Conservation (phyloP, 2,888 invertebrate species). For the Cheilosia vernalis region DNA sequence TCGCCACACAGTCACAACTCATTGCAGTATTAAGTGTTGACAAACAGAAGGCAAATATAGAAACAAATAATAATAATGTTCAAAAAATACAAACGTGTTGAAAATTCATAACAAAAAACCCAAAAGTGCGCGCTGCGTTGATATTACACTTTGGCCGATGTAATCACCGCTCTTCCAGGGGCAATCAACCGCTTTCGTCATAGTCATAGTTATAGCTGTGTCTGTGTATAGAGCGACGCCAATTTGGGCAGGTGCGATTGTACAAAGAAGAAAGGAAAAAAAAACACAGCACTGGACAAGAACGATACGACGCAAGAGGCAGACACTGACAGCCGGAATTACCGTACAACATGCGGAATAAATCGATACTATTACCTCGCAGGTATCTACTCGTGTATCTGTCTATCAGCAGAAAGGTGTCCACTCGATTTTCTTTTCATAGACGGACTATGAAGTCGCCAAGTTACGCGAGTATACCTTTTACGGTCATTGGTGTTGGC, state of each 20-base stretch:
- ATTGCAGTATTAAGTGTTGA: slow-evolving; percentile 58
- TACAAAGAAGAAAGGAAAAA: not conserved
- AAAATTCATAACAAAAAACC: slow-evolving; percentile 13
- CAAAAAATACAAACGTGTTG: slow-evolving; percentile 21
- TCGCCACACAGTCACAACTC: slow-evolving; percentile 28
- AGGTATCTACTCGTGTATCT: slow-evolving; percentile 7
- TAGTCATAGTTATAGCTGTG: not conserved
- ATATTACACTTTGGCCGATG: not conserved
- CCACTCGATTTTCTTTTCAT: slow-evolving; percentile 16
- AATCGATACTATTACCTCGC: slow-evolving; percentile 33
- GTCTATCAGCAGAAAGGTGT: not conserved
- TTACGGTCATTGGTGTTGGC: slow-evolving; percentile 42
- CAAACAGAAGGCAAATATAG: slow-evolving; percentile 35
- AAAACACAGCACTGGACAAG: not conserved
- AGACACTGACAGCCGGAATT: slow-evolving; percentile 29
- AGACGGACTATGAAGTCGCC: slow-evolving; percentile 3
- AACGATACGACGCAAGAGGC: not conserved
- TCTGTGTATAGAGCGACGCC: not conserved
- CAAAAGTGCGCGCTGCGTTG: not conserved
- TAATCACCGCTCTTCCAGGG: slow-evolving; percentile 7
- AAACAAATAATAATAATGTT: too few relatives aligned
- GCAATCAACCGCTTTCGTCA: slow-evolving; percentile 3
- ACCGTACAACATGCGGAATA: slow-evolving; percentile 32
- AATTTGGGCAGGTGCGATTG: slow-evolving; percentile 13
- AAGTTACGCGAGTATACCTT: not conserved